These are phyloP conservation scores for Xestia sexstrigata DNA, from an alignment of 2,888 invertebrate genomes.

Conservation along the genomic window DNA sequence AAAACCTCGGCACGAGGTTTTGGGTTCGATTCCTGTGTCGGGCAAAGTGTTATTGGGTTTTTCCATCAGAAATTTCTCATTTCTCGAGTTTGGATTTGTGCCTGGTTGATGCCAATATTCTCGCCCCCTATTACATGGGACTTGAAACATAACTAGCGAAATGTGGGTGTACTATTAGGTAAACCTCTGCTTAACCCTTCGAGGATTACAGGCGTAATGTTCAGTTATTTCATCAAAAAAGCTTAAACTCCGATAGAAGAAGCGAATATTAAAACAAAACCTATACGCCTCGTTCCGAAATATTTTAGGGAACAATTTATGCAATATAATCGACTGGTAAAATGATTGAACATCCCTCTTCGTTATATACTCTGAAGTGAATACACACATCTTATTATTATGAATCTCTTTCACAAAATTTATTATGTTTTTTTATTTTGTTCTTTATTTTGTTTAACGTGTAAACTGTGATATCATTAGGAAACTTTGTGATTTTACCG, in stretches of 20 bases:
- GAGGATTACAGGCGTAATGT: too few relatives aligned
- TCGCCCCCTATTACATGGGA: too few relatives aligned
- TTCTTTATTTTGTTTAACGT: not conserved
- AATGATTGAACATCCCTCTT: constrained; percentile 34
- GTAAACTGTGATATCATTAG: constrained; percentile 1
- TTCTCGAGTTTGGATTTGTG: too few relatives aligned
- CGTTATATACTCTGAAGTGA: not conserved
- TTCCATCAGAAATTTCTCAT: too few relatives aligned
- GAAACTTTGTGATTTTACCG: not conserved
- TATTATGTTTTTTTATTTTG: not conserved
- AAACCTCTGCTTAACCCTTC: too few relatives aligned
- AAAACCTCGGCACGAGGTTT: not conserved
- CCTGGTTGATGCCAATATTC: too few relatives aligned
- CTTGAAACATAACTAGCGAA: too few relatives aligned
- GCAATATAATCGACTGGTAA: constrained; percentile 17
- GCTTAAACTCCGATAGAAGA: not conserved
- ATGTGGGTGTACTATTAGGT: too few relatives aligned
- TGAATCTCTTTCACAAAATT: constrained; percentile 13
- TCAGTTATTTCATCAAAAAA: not conserved
- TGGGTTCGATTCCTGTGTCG: too few relatives aligned
- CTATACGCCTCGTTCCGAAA: constrained; percentile 11
- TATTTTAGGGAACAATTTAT: constrained; percentile 30
- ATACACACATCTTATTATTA: constrained; percentile 2
- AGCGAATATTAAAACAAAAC: constrained; percentile 13
- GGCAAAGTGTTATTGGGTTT: too few relatives aligned